phyloP scores from a whole-genome alignment of 1,140 invertebrate species.

The Drosophila sulfurigaster region DNA sequence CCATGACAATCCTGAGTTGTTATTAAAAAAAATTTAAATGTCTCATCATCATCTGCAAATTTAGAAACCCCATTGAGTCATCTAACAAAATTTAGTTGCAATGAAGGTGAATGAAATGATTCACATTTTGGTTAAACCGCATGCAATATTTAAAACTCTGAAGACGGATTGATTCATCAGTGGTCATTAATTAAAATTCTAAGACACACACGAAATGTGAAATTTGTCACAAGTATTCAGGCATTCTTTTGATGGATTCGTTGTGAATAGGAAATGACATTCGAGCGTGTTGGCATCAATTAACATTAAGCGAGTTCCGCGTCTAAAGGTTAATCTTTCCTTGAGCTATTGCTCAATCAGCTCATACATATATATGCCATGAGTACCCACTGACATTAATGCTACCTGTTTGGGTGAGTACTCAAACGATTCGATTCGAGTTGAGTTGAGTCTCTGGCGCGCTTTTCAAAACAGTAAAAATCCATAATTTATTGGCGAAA shows the following conservation, averaged over 20 bases:
- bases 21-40: not conserved
- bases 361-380: slow-evolving; percentile 3
- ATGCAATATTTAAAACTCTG: not conserved
- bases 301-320: slow-evolving; percentile 18
- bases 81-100: not conserved
- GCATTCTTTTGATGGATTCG: slow-evolving; percentile 1
- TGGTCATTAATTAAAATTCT: not conserved
- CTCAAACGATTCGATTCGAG: too few species aligned
- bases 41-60: too few species aligned
- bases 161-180: slow-evolving; percentile 10
- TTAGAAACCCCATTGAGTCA: not conserved
- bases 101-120: not conserved
- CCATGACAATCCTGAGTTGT: slow-evolving; percentile 5
- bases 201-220: not conserved
- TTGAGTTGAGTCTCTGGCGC: not conserved
- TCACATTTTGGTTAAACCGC: not conserved
- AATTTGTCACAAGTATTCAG: not conserved
- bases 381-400: slow-evolving; percentile 4
- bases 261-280: slow-evolving; percentile 6
- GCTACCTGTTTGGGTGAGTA: slow-evolving; percentile 19
- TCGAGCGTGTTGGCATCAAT: slow-evolving; percentile 27
- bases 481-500: slow-evolving; percentile 68
- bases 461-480: slow-evolving; percentile 44
- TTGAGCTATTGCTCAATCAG: slow-evolving; percentile 33
- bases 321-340: slow-evolving; percentile 26